A percentile compares a stretch with the other conserved stretches of the same genome.
Conservation (phyloP, 2,797 vertebrate genomes). For the Liasis olivaceus region DNA sequence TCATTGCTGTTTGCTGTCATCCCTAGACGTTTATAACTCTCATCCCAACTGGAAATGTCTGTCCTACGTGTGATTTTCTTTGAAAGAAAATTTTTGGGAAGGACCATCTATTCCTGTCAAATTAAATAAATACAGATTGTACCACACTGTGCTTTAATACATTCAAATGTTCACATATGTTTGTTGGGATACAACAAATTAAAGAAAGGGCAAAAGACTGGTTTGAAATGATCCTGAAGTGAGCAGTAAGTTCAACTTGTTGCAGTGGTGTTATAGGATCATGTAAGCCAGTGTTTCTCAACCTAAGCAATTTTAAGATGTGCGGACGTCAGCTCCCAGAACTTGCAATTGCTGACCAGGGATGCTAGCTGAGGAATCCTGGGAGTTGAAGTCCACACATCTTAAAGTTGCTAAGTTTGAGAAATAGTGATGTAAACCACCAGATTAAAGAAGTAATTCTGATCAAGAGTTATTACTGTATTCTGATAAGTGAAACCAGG, state of each 20-base stretch:
- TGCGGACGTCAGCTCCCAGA: neutral
- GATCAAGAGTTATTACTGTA: too few species aligned
- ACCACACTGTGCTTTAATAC: neutral
- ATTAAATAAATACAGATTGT: slow-evolving; percentile 9
- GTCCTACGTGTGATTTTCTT: slow-evolving; percentile 17
- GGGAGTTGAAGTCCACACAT: neutral
- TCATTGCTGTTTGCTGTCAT: slow-evolving; percentile 42
- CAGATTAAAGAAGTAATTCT: neutral
- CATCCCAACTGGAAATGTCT: slow-evolving; percentile 41
- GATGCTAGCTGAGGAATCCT: neutral
- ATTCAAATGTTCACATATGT: neutral
- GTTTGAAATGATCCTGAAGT: neutral
- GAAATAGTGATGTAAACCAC: neutral
- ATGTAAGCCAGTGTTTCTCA: neutral
- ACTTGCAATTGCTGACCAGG: neutral
- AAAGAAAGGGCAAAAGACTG: neutral
- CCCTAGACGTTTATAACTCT: slow-evolving; percentile 9
- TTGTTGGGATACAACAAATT: neutral
- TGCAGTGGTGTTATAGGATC: neutral
- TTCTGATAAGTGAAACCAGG: neutral
- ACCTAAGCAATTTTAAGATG: neutral
- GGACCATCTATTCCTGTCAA: neutral
- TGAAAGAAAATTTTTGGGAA: neutral
- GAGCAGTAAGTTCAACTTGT: neutral
- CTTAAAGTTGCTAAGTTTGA: neutral